Evolutionary conservation across 1,140 invertebrate species (phyloP).

Genomic region (Sminthurinus signatus): DNA sequence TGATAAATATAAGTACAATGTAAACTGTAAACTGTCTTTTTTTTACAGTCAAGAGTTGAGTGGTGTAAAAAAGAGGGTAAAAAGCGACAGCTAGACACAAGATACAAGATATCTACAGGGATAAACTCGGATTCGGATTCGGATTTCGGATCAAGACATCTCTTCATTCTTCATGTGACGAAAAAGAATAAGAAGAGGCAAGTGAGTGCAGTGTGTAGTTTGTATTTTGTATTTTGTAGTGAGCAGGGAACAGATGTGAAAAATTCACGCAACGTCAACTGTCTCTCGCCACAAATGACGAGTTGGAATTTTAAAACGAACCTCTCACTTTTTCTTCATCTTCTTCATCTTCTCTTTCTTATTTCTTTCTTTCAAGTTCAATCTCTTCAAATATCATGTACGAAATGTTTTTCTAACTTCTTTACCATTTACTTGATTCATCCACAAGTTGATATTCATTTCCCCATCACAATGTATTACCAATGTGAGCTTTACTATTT

Average conservation of each 20-base stretch:
- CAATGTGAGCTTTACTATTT: neutral
- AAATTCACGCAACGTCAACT: constrained; percentile 30
- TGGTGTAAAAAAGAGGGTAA: too few relatives aligned
- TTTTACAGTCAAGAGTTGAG: too few relatives aligned
- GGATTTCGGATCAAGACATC: too few relatives aligned
- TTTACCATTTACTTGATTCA: neutral
- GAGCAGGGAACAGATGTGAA: constrained; percentile 24
- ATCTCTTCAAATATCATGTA: neutral
- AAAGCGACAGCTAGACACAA: too few relatives aligned
- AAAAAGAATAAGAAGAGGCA: too few relatives aligned
- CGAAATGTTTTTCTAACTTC: neutral
- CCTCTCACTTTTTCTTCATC: neutral
- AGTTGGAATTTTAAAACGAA: constrained; percentile 1
- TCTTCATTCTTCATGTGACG: too few relatives aligned
- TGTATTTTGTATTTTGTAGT: too few relatives aligned
- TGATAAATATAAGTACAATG: too few relatives aligned
- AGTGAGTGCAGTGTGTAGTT: too few relatives aligned
- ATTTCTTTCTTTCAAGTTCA: neutral
- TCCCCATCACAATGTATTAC: neutral
- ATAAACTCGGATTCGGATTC: too few relatives aligned
- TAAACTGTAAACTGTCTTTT: too few relatives aligned
- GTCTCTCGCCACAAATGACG: constrained; percentile 9
- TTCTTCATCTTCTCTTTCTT: neutral
- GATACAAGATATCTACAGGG: too few relatives aligned
- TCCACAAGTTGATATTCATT: neutral